Conservation (phyloP, 2,113 vertebrate genomes). For the Archilochus colubris region DNA sequence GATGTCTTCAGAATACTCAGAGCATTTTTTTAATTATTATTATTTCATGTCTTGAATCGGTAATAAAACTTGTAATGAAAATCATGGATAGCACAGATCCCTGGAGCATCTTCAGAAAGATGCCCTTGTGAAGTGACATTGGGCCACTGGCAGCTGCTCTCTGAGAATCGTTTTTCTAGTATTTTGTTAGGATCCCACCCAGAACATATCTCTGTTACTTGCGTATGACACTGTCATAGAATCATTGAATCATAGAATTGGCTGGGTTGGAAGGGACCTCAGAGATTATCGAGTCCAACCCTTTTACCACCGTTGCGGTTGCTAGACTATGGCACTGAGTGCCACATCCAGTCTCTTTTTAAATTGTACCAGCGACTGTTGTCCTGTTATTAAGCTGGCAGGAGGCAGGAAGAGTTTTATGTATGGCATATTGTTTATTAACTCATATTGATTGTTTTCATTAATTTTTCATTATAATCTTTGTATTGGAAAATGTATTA, state of each 20-base stretch:
- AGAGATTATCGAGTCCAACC: too few relatives aligned
- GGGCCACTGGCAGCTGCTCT: neutral
- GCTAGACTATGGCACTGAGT: too few relatives aligned
- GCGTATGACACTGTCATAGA: neutral
- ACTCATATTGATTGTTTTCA: neutral
- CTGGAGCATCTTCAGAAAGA: neutral
- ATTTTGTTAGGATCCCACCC: neutral
- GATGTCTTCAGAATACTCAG: neutral
- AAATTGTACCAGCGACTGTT: neutral
- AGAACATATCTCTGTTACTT: neutral
- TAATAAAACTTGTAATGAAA: conserved; percentile 5
- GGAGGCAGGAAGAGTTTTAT: neutral
- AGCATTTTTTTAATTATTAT: neutral
- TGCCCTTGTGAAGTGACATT: neutral
- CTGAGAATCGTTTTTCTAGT: neutral
- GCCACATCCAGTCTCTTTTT: too few relatives aligned
- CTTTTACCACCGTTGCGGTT: too few relatives aligned
- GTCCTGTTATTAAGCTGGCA: neutral
- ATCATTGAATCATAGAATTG: too few relatives aligned
- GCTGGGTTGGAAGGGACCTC: too few relatives aligned
- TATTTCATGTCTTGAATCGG: neutral
- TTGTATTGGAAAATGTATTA: neutral
- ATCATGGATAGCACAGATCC: neutral
- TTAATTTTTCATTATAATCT: neutral
- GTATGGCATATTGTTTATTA: neutral